Percentiles rank a stretch among this genome's conserved stretches.
These are phyloP conservation scores for Zosterops japonicus DNA, from an alignment of 2,113 vertebrate genomes.

Conservation along the genomic window DNA sequence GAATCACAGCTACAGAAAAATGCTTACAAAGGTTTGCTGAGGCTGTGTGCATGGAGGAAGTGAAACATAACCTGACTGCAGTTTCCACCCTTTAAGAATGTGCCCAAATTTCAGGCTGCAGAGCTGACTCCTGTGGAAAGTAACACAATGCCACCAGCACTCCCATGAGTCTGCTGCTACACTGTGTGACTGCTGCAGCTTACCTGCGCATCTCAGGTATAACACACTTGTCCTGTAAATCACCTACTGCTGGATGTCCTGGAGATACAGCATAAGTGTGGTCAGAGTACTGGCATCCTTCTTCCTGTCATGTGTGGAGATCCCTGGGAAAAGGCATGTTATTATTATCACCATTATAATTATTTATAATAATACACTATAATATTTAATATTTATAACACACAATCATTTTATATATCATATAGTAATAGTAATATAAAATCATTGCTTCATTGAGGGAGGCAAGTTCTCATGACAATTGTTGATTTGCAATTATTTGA, in stretches of 20 bases:
- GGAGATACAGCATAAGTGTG: not conserved
- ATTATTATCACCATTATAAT: not conserved
- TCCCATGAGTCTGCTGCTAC: not conserved
- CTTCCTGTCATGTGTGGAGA: not conserved
- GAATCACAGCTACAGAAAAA: not conserved
- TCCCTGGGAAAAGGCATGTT: not conserved
- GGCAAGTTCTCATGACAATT: not conserved
- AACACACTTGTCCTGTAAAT: not conserved
- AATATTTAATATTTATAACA: too few species aligned
- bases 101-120: not conserved
- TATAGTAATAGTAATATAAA: not conserved
- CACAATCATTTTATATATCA: not conserved
- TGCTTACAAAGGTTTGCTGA: not conserved
- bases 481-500: not conserved
- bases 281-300: not conserved
- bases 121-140: not conserved
- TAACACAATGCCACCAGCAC: not conserved
- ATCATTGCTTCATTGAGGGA: not conserved
- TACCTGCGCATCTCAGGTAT: not conserved
- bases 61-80: not conserved
- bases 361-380: fast-evolving
- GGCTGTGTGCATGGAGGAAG: not conserved
- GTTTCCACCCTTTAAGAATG: not conserved
- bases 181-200: not conserved
- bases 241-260: not conserved